Percentiles rank a stretch among this genome's conserved stretches.
phyloP scores from a whole-genome alignment of 2,888 invertebrate genomes.

The Drosophila setosimentum region DNA sequence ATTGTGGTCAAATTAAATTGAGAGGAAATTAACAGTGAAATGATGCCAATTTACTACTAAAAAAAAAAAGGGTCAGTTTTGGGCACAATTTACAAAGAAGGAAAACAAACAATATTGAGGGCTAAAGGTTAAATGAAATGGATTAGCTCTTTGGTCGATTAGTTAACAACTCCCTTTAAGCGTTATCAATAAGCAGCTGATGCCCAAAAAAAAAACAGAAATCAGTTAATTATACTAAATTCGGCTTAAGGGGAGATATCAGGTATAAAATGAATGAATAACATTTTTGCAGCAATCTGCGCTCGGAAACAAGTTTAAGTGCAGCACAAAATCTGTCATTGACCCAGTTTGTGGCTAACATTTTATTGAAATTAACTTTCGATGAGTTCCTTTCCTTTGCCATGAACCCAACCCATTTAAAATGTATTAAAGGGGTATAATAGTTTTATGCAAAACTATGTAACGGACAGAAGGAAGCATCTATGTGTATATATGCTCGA shows the following conservation, averaged over 20 bases:
- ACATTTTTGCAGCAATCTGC: background rate
- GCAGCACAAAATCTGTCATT: slow-evolving; percentile 41
- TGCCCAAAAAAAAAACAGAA: background rate
- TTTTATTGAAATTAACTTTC: slow-evolving; percentile 33
- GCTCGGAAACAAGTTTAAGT: background rate
- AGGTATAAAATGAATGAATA: background rate
- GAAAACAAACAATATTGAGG: background rate
- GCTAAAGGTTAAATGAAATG: background rate
- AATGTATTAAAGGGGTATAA: background rate
- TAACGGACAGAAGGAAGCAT: background rate
- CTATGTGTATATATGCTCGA: background rate
- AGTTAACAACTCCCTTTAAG: background rate
- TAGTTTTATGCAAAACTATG: background rate
- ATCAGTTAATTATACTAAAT: background rate
- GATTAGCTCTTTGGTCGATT: slow-evolving; percentile 1
- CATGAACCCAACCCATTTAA: background rate
- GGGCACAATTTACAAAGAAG: slow-evolving; percentile 4
- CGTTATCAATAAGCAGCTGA: background rate
- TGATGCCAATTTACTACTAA: slow-evolving; percentile 62
- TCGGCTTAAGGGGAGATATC: background rate
- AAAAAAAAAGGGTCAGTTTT: slow-evolving; percentile 13
- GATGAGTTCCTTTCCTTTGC: background rate
- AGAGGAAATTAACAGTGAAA: slow-evolving; percentile 72
- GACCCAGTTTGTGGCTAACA: slow-evolving; percentile 44
- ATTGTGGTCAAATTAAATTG: slow-evolving; percentile 68